Evolutionary conservation across 2,797 vertebrate species (phyloP).

Genomic region (Lateolabrax maculatus): DNA sequence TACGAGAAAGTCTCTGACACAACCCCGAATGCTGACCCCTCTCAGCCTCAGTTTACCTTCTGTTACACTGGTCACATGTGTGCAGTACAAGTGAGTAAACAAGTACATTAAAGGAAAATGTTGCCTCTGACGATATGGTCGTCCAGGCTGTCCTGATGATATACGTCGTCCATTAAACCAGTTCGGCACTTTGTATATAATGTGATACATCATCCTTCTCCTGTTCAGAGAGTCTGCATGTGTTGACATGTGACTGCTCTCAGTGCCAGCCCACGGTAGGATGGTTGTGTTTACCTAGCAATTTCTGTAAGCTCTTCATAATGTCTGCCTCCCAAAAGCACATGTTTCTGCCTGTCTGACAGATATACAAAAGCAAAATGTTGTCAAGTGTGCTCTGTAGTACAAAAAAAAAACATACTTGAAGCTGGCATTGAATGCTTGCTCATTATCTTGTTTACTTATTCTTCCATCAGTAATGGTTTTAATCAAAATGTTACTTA

Average conservation of each 20-base stretch:
- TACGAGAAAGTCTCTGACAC: not conserved
- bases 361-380: not conserved
- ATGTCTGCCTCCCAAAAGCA: not conserved
- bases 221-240: constrained; percentile 11
- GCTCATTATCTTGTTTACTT: not conserved
- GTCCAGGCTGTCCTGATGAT: constrained; percentile 4
- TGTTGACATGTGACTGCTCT: not conserved
- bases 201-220: constrained; percentile 8
- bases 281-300: not conserved
- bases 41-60: not conserved
- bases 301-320: not conserved
- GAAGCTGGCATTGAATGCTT: not conserved
- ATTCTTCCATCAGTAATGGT: not conserved
- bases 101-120: constrained; percentile 1
- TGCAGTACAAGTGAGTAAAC: constrained; percentile 23
- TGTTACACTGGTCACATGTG: not conserved
- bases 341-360: not conserved
- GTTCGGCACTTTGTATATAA: not conserved
- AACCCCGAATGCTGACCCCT: not conserved
- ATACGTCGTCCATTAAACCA: constrained; percentile 20
- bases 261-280: not conserved
- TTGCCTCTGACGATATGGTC: constrained; percentile 4
- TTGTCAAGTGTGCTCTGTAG: not conserved
- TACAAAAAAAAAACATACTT: not conserved
- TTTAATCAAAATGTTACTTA: not conserved